A percentile compares a stretch with the other conserved stretches of the same genome.
Evolutionary conservation across 2,888 invertebrate species (phyloP).

Genomic region (Elegia similella): DNA sequence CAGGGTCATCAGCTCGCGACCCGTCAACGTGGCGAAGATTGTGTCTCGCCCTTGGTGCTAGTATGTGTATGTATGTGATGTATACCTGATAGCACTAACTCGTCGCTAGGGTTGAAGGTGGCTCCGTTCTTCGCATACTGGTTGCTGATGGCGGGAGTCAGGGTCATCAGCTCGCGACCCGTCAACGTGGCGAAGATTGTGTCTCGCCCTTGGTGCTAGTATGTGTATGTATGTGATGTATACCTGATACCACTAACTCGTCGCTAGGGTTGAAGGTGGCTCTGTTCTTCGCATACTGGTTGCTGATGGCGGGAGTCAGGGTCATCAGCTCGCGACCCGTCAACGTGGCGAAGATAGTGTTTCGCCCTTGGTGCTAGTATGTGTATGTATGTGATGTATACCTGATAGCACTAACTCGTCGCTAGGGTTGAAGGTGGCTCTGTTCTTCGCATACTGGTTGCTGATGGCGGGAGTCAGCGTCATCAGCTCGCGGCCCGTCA

Average conservation of each 20-base stretch:
- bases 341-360: conserved; percentile 92
- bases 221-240: background rate
- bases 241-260: conserved; percentile 45
- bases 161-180: too few relatives aligned
- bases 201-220: too few relatives aligned
- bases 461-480: conserved; percentile 90
- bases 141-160: too few relatives aligned
- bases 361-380: conserved; percentile 92
- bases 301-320: conserved; percentile 91
- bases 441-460: conserved; percentile 96
- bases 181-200: too few relatives aligned
- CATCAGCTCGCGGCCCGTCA: conserved; percentile 87
- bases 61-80: background rate
- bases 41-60: too few relatives aligned
- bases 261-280: conserved; percentile 97
- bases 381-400: conserved; percentile 28
- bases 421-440: conserved; percentile 95
- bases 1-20: too few relatives aligned
- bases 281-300: conserved; percentile 95
- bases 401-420: conserved; percentile 96
- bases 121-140: too few relatives aligned
- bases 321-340: conserved; percentile 79
- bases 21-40: too few relatives aligned
- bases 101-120: conserved; percentile 96
- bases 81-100: background rate